phyloP scores from a whole-genome alignment of 2,888 invertebrate genomes.

The Sesia bembeciformis region DNA sequence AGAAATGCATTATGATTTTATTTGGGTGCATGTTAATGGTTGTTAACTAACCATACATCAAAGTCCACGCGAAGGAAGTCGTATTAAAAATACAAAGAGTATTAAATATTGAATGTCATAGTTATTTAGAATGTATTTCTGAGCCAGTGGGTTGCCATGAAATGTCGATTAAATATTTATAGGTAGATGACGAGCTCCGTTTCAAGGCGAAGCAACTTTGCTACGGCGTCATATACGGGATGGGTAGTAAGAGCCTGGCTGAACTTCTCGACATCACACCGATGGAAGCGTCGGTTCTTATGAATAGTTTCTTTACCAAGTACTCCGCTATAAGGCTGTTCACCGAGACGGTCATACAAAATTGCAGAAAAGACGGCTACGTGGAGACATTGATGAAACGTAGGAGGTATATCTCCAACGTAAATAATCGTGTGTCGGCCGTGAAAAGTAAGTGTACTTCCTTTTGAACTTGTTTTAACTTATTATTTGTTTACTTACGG shows the following conservation, averaged over 20 bases:
- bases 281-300: slow-evolving; percentile 85
- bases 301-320: slow-evolving; percentile 85
- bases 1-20: too few species aligned
- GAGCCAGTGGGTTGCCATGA: too few species aligned
- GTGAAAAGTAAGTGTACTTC: slow-evolving; percentile 70
- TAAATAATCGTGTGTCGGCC: slow-evolving; percentile 75
- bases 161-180: slow-evolving; percentile 1
- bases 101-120: too few species aligned
- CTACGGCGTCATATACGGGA: slow-evolving; percentile 98
- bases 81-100: too few species aligned
- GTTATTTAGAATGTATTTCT: too few species aligned
- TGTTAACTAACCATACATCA: too few species aligned
- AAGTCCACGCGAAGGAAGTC: too few species aligned
- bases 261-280: slow-evolving; percentile 86
- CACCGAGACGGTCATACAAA: slow-evolving; percentile 64
- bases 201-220: slow-evolving; percentile 94
- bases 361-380: slow-evolving; percentile 82
- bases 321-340: slow-evolving; percentile 82
- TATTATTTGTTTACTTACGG: neutral
- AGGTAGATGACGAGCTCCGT: slow-evolving; percentile 84
- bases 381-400: slow-evolving; percentile 89
- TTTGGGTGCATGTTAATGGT: too few species aligned
- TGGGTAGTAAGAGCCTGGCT: slow-evolving; percentile 88
- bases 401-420: slow-evolving; percentile 83
- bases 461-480: neutral